Evolutionary conservation across 2,113 vertebrate genomes (phyloP), one percentile per base, ranked within the genome.

Genomic region (Menura novaehollandiae): DNA sequence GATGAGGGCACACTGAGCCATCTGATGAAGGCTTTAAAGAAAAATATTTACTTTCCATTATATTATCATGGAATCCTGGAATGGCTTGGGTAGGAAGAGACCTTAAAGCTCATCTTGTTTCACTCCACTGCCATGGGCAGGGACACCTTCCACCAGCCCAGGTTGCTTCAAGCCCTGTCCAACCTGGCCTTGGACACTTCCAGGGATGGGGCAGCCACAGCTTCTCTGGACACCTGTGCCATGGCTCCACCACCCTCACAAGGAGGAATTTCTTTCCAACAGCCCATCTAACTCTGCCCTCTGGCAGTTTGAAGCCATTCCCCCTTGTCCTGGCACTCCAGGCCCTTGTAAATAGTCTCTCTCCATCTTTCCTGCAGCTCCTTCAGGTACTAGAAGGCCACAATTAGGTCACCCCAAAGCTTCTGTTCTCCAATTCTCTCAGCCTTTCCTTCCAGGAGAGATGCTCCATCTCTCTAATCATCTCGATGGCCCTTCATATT

Each of bases 111-210:
- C 46, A n/a, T 41, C 41, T 9, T 5, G 22, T 26, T 32, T 16
- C 35, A 30, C 10, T 2, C 27, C 17, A 8, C 27, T 28, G 53
- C 56, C 16, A 14, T 3, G 35, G 49, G 21, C 43, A 88, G 32
- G 67, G 43, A 44, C 32, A 43, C 2, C 3, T 30, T 3, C n/a
- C 39, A 15, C 39, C 4, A 1, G 3, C 2, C 1, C 60, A 67
- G 53, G 15, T 0, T 51, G 68, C 33, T 60, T n/a, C 56, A 39
- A n/a, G 30, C 16, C 19, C 39, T 0, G 0, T 62, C 44, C 60
- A 52, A 0, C 33, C 69, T 39, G 53, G 10, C 33, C 16, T 39
- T 16, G 62, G 16, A 6, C 46, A 67, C 46, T 39, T 0, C 23
- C 78, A 75, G 39, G n/a, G 46, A 60, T 68, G 78, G 39, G 6